Conservation (phyloP, 2,113 vertebrate genomes). For the Eulemur macaco region DNA sequence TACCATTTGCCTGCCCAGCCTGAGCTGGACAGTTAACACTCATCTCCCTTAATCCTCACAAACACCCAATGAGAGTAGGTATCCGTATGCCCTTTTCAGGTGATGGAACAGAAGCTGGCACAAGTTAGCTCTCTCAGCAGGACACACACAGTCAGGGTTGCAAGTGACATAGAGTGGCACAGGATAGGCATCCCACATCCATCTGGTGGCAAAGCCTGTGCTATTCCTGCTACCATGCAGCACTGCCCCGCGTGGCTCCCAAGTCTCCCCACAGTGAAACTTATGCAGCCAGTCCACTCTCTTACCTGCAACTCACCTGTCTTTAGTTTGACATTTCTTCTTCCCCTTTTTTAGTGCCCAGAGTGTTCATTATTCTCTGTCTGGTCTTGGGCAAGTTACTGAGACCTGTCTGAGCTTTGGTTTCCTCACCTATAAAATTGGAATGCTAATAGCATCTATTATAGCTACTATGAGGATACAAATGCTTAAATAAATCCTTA, state of each 20-base stretch:
- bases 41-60: neutral
- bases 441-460: neutral
- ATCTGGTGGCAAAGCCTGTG: no score
- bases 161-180: neutral
- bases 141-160: neutral
- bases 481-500: neutral
- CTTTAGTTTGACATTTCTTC: neutral
- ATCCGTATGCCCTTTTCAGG: neutral
- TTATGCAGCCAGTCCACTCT: neutral
- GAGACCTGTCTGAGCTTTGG: neutral
- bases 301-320: neutral
- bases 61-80: accelerated
- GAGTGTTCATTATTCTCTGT: neutral
- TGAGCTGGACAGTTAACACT: neutral
- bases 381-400: neutral
- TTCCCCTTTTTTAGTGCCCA: neutral
- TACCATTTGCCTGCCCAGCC: accelerated
- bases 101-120: neutral
- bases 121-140: neutral
- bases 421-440: neutral
- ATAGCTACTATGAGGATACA: neutral
- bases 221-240: accelerated
- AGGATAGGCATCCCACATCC: accelerated
- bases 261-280: neutral
- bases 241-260: neutral